These are phyloP conservation scores for Thalassaphorura encarpata DNA, from an alignment of 1,140 invertebrate genomes.

Conservation along the genomic window DNA sequence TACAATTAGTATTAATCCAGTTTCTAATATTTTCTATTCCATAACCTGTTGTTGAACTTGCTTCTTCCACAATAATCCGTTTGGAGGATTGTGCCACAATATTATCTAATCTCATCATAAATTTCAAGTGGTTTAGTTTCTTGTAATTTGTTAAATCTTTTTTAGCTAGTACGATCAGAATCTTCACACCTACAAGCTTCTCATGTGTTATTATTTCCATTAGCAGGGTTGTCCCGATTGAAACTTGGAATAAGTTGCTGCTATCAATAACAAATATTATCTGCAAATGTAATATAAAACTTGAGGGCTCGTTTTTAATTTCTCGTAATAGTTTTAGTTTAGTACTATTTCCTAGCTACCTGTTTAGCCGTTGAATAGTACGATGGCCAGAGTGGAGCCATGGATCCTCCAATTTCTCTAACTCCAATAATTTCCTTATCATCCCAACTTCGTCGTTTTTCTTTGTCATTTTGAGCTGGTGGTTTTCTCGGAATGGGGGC, in stretches of 20 bases:
- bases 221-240: slow-evolving; percentile 31
- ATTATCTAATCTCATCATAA: slow-evolving; percentile 57
- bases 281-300: slow-evolving; percentile 12
- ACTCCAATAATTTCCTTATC: slow-evolving; percentile 32
- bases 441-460: not conserved
- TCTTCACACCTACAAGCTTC: slow-evolving; percentile 30
- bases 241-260: slow-evolving; percentile 33
- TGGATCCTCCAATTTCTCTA: slow-evolving; percentile 62
- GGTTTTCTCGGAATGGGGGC: slow-evolving; percentile 44
- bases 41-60: slow-evolving; percentile 56
- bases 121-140: slow-evolving; percentile 66
- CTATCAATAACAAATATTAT: slow-evolving; percentile 31
- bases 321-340: not conserved
- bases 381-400: slow-evolving; percentile 65
- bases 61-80: slow-evolving; percentile 53
- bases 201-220: slow-evolving; percentile 34
- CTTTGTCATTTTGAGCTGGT: slow-evolving; percentile 3
- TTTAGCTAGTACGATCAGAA: slow-evolving; percentile 63
- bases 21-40: slow-evolving; percentile 55
- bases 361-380: slow-evolving; percentile 55
- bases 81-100: slow-evolving; percentile 44
- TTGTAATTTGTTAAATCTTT: slow-evolving; percentile 71
- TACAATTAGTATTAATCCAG: too few relatives aligned
- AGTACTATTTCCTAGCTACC: slow-evolving; percentile 37
- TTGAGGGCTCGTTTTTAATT: not conserved